These are phyloP conservation scores for Sebastes oblongus DNA, from an alignment of 2,797 vertebrate genomes.

Conservation along the genomic window DNA sequence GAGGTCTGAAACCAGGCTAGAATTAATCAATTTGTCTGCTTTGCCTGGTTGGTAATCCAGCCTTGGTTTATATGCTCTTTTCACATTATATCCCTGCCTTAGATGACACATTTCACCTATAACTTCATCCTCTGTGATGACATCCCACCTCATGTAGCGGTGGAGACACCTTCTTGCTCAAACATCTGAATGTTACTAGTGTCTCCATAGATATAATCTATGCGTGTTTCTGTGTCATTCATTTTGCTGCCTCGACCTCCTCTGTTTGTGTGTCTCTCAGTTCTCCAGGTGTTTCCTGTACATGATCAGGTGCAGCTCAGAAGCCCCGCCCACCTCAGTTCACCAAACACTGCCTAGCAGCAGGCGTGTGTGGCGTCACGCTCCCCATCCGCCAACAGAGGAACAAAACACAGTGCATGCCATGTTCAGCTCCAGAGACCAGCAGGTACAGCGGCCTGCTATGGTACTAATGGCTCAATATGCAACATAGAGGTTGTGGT, in stretches of 20 bases:
- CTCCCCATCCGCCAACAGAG: not conserved
- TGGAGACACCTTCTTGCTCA: not conserved
- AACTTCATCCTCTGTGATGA: not conserved
- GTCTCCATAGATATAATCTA: too few relatives aligned
- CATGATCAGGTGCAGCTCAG: slow-evolving; percentile 56
- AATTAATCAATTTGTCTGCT: not conserved
- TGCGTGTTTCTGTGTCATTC: not conserved
- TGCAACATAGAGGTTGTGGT: not conserved
- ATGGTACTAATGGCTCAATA: not conserved
- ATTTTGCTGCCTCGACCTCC: not conserved
- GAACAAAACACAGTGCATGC: not conserved
- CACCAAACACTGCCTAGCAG: slow-evolving; percentile 13
- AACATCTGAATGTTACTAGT: not conserved
- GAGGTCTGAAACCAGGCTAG: not conserved
- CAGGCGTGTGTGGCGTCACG: not conserved
- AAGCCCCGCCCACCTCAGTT: slow-evolving; percentile 15
- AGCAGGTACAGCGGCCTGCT: not conserved
- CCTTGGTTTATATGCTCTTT: not conserved
- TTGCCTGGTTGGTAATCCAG: not conserved
- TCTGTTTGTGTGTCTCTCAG: slow-evolving; percentile 27
- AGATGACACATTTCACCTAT: not conserved
- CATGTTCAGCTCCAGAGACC: not conserved
- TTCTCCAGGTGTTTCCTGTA: slow-evolving; percentile 61
- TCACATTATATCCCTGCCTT: too few relatives aligned
- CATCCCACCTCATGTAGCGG: not conserved